Base-by-base conservation (phyloP, 1,140 invertebrate species). In the Papilio polyxenes region DNA sequence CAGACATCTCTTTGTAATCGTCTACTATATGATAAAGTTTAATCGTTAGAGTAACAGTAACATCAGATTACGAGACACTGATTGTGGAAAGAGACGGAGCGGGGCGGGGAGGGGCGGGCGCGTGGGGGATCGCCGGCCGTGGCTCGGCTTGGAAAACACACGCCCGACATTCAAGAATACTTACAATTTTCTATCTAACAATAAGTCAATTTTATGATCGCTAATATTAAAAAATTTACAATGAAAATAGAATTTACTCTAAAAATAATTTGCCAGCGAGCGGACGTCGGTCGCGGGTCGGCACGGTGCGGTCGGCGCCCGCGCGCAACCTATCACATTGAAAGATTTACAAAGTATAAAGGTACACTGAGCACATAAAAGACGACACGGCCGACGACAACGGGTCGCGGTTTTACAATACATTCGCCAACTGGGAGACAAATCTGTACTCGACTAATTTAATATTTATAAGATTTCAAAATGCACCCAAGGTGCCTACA, bases 241-340 rank as follows among this genome's bases (percentile, higher is more conserved):
- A 90, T 93, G 92, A 94, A 94, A 94, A 94, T 94, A 94, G 93
- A 94, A 89, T 94, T 93, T 91, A 93, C 85, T 94, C 92, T 94
- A 94, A 93, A 93, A 93, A 92, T 94, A 93, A 91, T 90, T 91
- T 87, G 72, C 85, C 87, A 85, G 88, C 82, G 83, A 86, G 85
- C 90, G 72, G 84, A 87, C 87, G 92, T 89, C 93, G 92, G 89
- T 90, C 91, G 91, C 86, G 85, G 90, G 88, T 91, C 88, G 89
- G 90, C 88, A 90, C 87, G 76, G 83, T 85, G 90, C 92, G 91
- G 91, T 89, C 91, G 91, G 87, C 91, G 88, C 85, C 85, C 76
- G 91, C 91, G 87, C 87, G 89, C 89, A 84, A 85, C 88, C 92
- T 94, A 94, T 94, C 93, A 94, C 93, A 94, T 93, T 93, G 89